Conservation (phyloP, 1,140 invertebrate genomes). For the Vanessa tameamea region DNA sequence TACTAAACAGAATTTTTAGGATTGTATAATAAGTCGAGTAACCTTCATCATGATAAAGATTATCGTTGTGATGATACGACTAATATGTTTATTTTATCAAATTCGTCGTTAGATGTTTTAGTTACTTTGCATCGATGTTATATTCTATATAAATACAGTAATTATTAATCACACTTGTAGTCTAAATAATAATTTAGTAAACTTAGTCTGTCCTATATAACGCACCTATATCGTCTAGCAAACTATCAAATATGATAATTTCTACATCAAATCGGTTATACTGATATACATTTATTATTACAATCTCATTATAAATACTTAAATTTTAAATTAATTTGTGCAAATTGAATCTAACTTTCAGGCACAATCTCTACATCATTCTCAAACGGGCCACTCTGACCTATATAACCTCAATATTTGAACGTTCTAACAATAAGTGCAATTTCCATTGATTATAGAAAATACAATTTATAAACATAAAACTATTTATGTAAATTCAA, state of each 20-base stretch:
- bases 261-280: background rate
- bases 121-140: too few species aligned
- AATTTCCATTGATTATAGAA: background rate
- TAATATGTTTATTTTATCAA: too few species aligned
- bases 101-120: too few species aligned
- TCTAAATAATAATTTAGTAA: background rate
- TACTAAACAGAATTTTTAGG: too few species aligned
- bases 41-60: too few species aligned
- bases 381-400: background rate
- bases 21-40: too few species aligned
- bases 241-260: background rate
- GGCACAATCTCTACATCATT: conserved; percentile 2
- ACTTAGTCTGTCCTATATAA: background rate
- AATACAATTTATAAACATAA: background rate
- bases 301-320: conserved; percentile 11
- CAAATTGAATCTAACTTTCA: conserved; percentile 8
- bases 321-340: conserved; percentile 8
- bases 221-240: background rate
- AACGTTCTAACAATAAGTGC: background rate
- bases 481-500: background rate
- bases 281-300: conserved; percentile 1
- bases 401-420: background rate
- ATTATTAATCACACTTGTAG: background rate
- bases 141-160: too few species aligned
- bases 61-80: too few species aligned